A percentile compares a stretch with the other conserved stretches of the same genome.
These are phyloP conservation scores for Eretmochelys imbricata DNA, from an alignment of 2,113 vertebrate species.

Conservation along the genomic window DNA sequence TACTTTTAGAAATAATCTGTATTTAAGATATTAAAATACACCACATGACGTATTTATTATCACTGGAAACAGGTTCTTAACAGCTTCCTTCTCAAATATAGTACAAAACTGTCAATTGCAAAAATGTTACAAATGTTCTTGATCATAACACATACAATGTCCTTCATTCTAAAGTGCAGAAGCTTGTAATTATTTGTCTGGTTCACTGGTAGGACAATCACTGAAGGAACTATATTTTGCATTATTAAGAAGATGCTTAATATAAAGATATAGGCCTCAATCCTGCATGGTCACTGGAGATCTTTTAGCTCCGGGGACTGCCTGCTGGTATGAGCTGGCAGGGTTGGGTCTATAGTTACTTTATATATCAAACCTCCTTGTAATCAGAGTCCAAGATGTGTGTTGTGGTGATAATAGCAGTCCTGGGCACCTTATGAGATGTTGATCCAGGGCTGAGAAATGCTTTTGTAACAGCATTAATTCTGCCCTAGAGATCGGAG, in stretches of 20 bases:
- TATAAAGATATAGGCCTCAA: background rate
- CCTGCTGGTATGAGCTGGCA: background rate
- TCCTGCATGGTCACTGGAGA: background rate
- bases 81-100: constrained; percentile 29
- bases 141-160: background rate
- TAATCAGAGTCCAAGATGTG: background rate
- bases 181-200: background rate
- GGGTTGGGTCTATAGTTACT: background rate
- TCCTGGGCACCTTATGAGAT: background rate
- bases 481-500: background rate
- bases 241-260: background rate
- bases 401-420: background rate
- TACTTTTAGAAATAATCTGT: constrained; percentile 37
- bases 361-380: background rate
- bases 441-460: accelerated
- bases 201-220: background rate
- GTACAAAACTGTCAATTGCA: background rate
- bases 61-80: constrained; percentile 29
- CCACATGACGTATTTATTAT: background rate
- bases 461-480: accelerated
- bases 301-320: background rate
- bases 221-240: background rate
- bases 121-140: background rate
- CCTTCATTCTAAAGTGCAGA: background rate
- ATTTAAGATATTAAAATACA: constrained; percentile 25